Base-by-base conservation (phyloP, 1,140 invertebrate genomes). In the Drosophila sproati region DNA sequence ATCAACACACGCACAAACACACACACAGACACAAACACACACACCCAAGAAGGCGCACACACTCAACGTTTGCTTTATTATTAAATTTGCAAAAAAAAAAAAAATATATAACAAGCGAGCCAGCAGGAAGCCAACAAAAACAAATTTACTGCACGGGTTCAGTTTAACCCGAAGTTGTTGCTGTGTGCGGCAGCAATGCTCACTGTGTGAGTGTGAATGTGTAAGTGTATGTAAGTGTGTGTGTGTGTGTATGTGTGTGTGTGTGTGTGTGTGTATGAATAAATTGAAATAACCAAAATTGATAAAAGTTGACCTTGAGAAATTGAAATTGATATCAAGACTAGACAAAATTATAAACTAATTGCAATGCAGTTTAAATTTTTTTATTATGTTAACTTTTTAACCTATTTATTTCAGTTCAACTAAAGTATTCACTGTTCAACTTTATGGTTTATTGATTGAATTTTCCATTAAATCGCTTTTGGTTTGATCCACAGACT, bases 121-220 rank as follows among this genome's bases (percentile, higher is more conserved):
- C 50, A 39, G 64, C 64, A 59, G 55, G 55, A 68, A 68, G 64
- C 64, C 45, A 68, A 59, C 64, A 59, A 69, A 35, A 67, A 45
- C 8, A 60, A 69, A 35, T 45, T 60, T 34, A 60, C 43, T 60
- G 57, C 57, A 20, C 57, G 57, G 43, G 57, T 60, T 60, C 43
- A 60, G 57, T 60, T 60, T 60, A 43, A 31, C 8, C 10, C 6
- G 5, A 41, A 56, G 54, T 28, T 29, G 35, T 39, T 56, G 8
- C 39, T 20, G 8, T 7, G 28, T 50, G 48, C 28, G 39, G 39
- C 39, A n/a, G 6, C 39, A 43, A 43, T n/a, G 10, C n/a, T n/a
- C 3, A 43, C 39, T n/a, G 8, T 50, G 48, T 32, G 48, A 31
- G 48, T 50, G 29, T 45, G 55, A 0, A 37, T 43, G 39, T 32